Percentiles rank a stretch among this genome's conserved stretches.
Evolutionary conservation across 2,797 vertebrate species (phyloP).

Genomic region (Xyrichtys novacula): DNA sequence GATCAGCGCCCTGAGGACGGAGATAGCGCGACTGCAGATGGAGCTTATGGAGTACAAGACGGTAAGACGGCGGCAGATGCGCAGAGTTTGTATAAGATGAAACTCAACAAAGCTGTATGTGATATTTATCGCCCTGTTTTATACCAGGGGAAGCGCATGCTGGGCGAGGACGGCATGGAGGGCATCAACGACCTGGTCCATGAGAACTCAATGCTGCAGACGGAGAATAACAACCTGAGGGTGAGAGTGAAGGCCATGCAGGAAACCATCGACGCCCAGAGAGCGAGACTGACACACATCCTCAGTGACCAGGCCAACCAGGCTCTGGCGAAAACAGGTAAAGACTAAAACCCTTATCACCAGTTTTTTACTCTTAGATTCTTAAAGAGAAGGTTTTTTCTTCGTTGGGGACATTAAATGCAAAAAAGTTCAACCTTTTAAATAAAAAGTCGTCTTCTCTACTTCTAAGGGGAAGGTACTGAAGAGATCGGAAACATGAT

Average conservation of each 20-base stretch:
- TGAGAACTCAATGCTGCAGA: slow-evolving; percentile 97
- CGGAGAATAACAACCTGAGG: slow-evolving; percentile 95
- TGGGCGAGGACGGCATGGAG: slow-evolving; percentile 95
- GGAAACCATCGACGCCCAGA: slow-evolving; percentile 92
- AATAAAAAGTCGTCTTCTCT: neutral
- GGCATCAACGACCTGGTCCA: slow-evolving; percentile 97
- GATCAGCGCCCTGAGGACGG: slow-evolving; percentile 93
- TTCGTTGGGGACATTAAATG: too few species aligned
- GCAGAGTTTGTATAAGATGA: neutral
- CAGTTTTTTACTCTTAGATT: too few species aligned
- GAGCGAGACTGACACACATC: slow-evolving; percentile 90
- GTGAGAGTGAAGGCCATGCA: slow-evolving; percentile 98
- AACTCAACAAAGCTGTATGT: too few species aligned
- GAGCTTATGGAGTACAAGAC: slow-evolving; percentile 98
- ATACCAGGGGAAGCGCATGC: slow-evolving; percentile 93
- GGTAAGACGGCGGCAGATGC: slow-evolving; percentile 73
- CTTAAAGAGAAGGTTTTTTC: too few species aligned
- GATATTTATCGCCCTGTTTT: neutral
- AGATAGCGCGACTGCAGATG: slow-evolving; percentile 96
- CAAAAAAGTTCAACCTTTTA: too few species aligned
- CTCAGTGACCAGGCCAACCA: slow-evolving; percentile 94
- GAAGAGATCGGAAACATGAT: slow-evolving; percentile 99
- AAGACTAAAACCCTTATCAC: too few species aligned
- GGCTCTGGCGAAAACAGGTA: slow-evolving; percentile 91
- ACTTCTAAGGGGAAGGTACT: slow-evolving; percentile 91